phyloP scores from a whole-genome alignment of 2,113 vertebrate genomes.

The Notechis scutatus region DNA sequence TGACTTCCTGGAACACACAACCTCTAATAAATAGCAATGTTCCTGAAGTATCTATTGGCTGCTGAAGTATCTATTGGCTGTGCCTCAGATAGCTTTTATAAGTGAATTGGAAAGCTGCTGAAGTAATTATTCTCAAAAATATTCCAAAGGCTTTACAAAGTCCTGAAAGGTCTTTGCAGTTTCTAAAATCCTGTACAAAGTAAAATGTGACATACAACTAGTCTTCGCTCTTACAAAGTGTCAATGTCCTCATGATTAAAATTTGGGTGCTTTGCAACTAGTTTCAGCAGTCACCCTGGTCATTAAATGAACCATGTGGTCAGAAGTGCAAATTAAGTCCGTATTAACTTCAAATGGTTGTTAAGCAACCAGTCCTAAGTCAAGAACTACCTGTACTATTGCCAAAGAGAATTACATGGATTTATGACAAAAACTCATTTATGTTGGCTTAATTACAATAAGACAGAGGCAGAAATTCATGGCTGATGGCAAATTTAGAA shows the following conservation, averaged over 20 bases:
- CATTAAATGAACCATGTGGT: neutral
- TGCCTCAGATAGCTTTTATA: neutral
- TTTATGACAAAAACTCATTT: neutral
- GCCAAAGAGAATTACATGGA: neutral
- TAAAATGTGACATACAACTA: neutral
- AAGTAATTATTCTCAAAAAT: neutral
- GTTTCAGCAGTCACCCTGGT: neutral
- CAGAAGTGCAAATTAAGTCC: neutral
- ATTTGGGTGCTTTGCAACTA: neutral
- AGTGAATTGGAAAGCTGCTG: neutral
- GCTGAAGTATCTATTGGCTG: neutral
- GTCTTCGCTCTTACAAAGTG: neutral
- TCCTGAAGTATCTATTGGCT: neutral
- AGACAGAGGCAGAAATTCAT: neutral
- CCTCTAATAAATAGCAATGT: neutral
- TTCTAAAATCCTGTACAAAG: neutral
- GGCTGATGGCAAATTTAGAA: neutral
- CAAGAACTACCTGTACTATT: neutral
- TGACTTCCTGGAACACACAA: neutral
- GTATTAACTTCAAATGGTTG: neutral
- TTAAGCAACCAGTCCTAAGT: neutral
- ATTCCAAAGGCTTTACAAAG: neutral
- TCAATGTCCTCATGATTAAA: neutral
- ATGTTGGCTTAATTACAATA: neutral
- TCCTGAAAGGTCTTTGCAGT: neutral